Conservation (phyloP, 35 echinoderm and acorn worm genomes). For the Apostichopus parvimensis region DNA sequence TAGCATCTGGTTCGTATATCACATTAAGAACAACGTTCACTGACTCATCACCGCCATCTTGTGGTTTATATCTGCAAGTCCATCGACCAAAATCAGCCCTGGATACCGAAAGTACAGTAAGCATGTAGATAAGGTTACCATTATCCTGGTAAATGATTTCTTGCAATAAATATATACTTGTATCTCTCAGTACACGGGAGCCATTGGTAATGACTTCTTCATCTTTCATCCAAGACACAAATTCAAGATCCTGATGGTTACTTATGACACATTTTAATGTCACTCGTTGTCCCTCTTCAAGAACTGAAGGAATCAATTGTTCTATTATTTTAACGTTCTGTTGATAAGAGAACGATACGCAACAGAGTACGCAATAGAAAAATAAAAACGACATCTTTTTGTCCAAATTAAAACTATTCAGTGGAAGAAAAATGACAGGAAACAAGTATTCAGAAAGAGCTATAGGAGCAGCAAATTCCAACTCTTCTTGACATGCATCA, state of each 20-base stretch:
- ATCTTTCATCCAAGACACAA: background rate
- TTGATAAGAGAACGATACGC: background rate
- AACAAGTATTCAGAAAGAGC: no score
- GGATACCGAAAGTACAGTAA: constrained; percentile 8
- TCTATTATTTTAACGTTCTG: background rate
- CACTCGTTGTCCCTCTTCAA: background rate
- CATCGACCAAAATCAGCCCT: constrained; percentile 20
- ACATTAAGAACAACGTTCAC: constrained; percentile 1
- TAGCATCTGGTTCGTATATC: constrained; percentile 10
- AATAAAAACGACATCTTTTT: background rate
- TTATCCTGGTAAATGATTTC: background rate
- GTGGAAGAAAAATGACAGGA: no score
- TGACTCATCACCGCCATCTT: background rate
- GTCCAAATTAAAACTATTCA: no score
- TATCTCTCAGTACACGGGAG: background rate
- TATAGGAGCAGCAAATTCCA: no score
- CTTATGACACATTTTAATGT: constrained; percentile 11
- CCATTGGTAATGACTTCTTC: constrained; percentile 29
- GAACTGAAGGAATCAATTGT: background rate
- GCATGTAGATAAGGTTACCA: background rate
- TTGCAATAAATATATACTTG: background rate
- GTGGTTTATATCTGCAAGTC: background rate
- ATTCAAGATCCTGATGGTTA: background rate
- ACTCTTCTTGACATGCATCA: no score
- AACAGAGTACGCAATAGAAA: background rate